phyloP scores from a whole-genome alignment of 2,797 vertebrate genomes.

The Serranus cabrilla region DNA sequence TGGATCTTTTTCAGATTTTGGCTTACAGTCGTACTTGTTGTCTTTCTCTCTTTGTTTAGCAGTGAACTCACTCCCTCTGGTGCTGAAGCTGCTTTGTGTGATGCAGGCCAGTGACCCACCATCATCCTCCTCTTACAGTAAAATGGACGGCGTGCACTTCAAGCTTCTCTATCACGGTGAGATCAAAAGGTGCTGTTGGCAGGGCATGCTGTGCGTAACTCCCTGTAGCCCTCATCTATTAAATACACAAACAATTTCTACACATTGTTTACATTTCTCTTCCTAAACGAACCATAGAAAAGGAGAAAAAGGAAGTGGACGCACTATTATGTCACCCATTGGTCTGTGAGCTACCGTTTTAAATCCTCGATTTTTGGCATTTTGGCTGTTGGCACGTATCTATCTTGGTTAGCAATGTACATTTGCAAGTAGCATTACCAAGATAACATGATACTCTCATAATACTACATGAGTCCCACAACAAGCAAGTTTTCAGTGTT shows the following conservation, averaged over 20 bases:
- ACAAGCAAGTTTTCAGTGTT: too few species aligned
- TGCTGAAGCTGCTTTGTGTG: conserved; percentile 90
- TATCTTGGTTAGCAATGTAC: too few species aligned
- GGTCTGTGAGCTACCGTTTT: too few species aligned
- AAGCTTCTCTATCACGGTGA: conserved; percentile 95
- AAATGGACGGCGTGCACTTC: conserved; percentile 91
- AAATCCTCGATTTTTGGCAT: too few species aligned
- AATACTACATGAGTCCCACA: too few species aligned
- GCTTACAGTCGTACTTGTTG: not conserved
- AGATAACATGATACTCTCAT: too few species aligned
- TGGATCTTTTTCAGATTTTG: conserved; percentile 2
- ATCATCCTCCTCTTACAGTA: conserved; percentile 62
- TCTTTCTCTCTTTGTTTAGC: conserved; percentile 45
- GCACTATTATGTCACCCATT: too few species aligned
- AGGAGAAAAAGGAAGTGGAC: too few species aligned
- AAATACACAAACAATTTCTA: conserved; percentile 3
- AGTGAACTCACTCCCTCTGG: conserved; percentile 77
- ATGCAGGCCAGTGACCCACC: conserved; percentile 84
- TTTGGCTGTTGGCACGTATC: too few species aligned
- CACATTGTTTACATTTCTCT: too few species aligned
- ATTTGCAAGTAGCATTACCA: too few species aligned
- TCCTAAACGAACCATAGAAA: too few species aligned
- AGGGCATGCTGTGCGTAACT: not conserved
- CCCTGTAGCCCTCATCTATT: not conserved
- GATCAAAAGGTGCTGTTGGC: conserved; percentile 42